Conservation (phyloP, 2,797 vertebrate species). For the Hyperoplus immaculatus region DNA sequence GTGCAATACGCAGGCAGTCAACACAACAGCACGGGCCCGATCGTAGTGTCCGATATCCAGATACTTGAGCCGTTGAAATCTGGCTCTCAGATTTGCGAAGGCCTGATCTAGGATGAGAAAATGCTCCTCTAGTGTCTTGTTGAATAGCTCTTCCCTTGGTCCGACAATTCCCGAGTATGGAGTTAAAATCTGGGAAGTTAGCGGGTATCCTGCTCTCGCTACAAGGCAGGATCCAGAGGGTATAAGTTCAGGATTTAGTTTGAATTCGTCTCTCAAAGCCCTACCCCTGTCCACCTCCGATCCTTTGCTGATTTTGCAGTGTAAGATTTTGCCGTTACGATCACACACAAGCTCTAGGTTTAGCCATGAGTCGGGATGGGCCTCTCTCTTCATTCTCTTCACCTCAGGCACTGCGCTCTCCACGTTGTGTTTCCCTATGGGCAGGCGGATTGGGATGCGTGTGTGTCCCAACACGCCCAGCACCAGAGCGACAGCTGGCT, state of each 20-base stretch:
- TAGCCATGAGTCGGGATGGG: constrained; percentile 81
- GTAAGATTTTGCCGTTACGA: constrained; percentile 72
- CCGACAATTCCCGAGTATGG: constrained; percentile 59
- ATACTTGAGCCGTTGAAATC: constrained; percentile 80
- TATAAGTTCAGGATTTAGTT: constrained; percentile 69
- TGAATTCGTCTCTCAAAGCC: constrained; percentile 68
- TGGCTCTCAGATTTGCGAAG: constrained; percentile 71
- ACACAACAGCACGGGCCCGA: constrained; percentile 75
- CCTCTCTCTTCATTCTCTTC: constrained; percentile 75
- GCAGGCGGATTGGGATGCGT: constrained; percentile 81
- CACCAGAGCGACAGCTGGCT: constrained; percentile 67
- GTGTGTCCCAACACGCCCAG: constrained; percentile 83
- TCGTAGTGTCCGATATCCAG: constrained; percentile 82
- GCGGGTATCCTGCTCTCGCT: constrained; percentile 77
- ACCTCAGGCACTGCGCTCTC: constrained; percentile 65
- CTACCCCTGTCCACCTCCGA: constrained; percentile 72
- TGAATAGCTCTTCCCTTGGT: constrained; percentile 79
- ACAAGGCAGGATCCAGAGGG: constrained; percentile 78
- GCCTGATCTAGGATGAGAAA: constrained; percentile 74
- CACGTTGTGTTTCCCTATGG: constrained; percentile 66
- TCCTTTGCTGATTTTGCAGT: constrained; percentile 77
- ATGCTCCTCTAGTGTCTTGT: constrained; percentile 72
- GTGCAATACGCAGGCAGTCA: constrained; percentile 83
- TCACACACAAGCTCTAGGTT: constrained; percentile 82
- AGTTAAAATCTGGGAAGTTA: constrained; percentile 78